Conservation (phyloP, 2,113 vertebrate genomes). For the Pipa parva region DNA sequence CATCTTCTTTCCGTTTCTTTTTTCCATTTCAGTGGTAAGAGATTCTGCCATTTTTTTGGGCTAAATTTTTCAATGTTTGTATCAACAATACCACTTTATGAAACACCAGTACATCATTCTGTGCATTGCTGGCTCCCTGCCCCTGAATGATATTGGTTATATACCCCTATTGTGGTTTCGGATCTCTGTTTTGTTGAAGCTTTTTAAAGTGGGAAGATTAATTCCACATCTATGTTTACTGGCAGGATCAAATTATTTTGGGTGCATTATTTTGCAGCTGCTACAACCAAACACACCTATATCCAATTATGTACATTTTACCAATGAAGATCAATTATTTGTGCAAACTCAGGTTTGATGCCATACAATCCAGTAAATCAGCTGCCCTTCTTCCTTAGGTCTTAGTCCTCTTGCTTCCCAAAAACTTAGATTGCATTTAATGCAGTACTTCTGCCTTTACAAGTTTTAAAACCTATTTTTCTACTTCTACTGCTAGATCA, state of each 20-base stretch:
- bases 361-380: too few species aligned
- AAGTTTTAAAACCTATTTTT: neutral
- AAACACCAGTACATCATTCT: neutral
- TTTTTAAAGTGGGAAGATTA: neutral
- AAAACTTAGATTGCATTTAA: neutral
- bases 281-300: neutral
- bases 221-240: constrained; percentile 9
- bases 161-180: neutral
- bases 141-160: neutral
- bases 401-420: neutral
- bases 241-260: constrained; percentile 30
- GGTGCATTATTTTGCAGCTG: neutral
- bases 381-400: neutral
- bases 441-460: neutral
- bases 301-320: neutral
- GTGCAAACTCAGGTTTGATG: neutral
- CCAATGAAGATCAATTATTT: too few species aligned
- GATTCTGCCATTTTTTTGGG: constrained; percentile 7
- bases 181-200: neutral
- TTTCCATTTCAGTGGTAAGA: constrained; percentile 17
- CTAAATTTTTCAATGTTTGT: too few species aligned
- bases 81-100: too few species aligned
- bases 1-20: neutral
- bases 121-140: neutral
- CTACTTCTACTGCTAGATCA: neutral